These are phyloP conservation scores for Sparidentex hasta DNA, from an alignment of 2,797 vertebrate species.

Conservation along the genomic window DNA sequence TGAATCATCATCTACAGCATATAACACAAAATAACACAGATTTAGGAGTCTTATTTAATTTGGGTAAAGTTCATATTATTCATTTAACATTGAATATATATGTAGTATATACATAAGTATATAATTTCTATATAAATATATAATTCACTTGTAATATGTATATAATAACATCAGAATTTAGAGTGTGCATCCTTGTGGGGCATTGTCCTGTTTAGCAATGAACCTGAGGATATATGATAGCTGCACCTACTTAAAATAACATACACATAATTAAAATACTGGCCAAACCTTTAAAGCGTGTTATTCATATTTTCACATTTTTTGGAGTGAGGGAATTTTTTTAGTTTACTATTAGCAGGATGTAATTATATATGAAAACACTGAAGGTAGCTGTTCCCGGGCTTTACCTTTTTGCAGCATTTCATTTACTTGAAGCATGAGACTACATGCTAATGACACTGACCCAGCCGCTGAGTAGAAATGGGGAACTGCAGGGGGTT, in stretches of 20 bases:
- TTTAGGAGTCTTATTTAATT: background rate
- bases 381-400: background rate
- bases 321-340: background rate
- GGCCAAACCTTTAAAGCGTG: background rate
- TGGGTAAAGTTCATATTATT: background rate
- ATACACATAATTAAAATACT: background rate
- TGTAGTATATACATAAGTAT: no score
- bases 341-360: background rate
- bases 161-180: background rate
- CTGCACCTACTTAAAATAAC: background rate
- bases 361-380: background rate
- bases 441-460: constrained; percentile 32
- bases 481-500: constrained; percentile 86
- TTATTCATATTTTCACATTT: constrained; percentile 25
- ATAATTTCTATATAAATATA: background rate
- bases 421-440: constrained; percentile 2
- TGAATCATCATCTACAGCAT: background rate
- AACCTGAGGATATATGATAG: background rate
- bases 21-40: background rate
- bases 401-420: constrained; percentile 16
- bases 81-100: background rate
- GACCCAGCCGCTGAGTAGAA: constrained; percentile 44
- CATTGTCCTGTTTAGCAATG: background rate
- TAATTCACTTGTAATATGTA: background rate
- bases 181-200: background rate